phyloP scores from a whole-genome alignment of 2,113 vertebrate genomes.

The Manacus vitellinus region DNA sequence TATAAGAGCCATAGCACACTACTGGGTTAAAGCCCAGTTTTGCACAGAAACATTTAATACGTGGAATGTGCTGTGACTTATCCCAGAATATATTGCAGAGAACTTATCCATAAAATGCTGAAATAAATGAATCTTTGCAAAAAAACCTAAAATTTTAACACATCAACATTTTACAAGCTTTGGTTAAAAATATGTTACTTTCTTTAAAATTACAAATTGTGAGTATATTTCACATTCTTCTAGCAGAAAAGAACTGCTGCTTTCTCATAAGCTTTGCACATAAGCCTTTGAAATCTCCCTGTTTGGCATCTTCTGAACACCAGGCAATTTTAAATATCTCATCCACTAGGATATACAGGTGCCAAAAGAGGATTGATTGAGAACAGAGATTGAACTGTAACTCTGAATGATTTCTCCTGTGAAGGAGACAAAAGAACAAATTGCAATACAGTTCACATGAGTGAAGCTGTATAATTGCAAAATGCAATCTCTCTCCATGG shows the following conservation, averaged over 20 bases:
- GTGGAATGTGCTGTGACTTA: not conserved
- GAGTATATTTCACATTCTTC: not conserved
- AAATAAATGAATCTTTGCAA: not conserved
- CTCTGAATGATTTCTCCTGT: not conserved
- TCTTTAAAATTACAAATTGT: not conserved
- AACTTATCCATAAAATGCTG: not conserved
- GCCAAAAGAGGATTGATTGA: constrained; percentile 17
- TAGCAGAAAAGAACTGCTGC: not conserved
- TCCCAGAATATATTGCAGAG: not conserved
- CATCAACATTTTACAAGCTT: not conserved
- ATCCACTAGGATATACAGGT: constrained; percentile 4
- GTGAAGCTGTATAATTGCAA: constrained; percentile 47
- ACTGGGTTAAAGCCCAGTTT: not conserved
- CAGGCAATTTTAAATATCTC: constrained; percentile 29
- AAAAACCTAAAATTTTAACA: not conserved
- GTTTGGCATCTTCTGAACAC: not conserved
- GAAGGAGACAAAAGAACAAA: constrained; percentile 51
- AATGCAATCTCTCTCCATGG: not conserved
- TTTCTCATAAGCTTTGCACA: not conserved
- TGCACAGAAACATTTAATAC: not conserved
- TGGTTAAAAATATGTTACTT: not conserved
- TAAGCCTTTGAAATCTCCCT: not conserved
- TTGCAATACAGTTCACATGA: constrained; percentile 46
- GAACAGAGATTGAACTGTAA: constrained; percentile 47
- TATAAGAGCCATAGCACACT: not conserved